Evolutionary conservation across 2,797 vertebrate species (phyloP).

Genomic region (Acestrorhynchus altus): DNA sequence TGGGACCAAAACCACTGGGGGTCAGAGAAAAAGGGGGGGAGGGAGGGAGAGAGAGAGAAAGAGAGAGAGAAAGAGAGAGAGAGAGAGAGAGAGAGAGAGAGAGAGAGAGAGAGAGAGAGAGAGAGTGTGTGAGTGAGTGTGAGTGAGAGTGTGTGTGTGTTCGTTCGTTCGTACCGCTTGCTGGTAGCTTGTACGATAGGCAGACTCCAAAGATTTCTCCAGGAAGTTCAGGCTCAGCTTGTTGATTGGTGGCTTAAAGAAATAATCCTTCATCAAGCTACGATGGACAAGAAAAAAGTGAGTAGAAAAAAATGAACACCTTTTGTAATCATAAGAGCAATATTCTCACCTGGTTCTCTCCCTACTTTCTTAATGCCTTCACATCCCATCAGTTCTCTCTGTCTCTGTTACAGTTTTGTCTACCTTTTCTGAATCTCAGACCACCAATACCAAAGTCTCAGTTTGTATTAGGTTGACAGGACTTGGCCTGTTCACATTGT

Average conservation of each 20-base stretch:
- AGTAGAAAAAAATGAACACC: background rate
- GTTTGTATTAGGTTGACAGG: no score
- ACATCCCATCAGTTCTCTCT: no score
- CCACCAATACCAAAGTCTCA: no score
- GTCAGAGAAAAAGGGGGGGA: background rate
- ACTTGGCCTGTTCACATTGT: no score
- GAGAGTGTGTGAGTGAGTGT: background rate
- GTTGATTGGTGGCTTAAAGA: constrained; percentile 98
- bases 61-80: background rate
- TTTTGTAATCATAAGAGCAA: no score
- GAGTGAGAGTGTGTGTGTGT: constrained; percentile 21
- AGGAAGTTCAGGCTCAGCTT: constrained; percentile 96
- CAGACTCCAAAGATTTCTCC: constrained; percentile 86
- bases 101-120: no score
- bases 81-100: background rate
- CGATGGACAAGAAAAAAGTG: background rate
- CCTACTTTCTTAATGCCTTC: no score
- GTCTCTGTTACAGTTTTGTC: no score
- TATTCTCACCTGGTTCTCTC: no score
- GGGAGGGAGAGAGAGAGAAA: background rate
- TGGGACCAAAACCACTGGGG: background rate
- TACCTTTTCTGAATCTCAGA: no score
- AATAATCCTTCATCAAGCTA: constrained; percentile 98
- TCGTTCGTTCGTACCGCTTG: constrained; percentile 81
- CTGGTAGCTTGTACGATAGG: constrained; percentile 93